These are phyloP conservation scores for Lepidonotus clava DNA, from an alignment of 2,888 invertebrate species.

Conservation along the genomic window DNA sequence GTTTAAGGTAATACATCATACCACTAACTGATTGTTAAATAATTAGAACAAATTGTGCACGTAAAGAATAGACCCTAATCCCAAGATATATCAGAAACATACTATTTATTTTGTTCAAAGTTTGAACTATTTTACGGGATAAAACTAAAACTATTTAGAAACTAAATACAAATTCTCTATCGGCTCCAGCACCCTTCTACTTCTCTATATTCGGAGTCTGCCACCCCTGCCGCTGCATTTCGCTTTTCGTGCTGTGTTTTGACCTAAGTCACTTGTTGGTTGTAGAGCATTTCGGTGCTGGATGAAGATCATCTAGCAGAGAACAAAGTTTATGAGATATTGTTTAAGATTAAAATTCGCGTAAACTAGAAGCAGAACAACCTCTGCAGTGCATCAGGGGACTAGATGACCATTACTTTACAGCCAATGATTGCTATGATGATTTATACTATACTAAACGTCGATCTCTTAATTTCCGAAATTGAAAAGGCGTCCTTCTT, in stretches of 20 bases:
- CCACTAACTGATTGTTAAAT: no score
- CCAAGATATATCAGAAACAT: no score
- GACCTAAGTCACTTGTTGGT: conserved; percentile 2
- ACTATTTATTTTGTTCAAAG: no score
- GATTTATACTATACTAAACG: not conserved
- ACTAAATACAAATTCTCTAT: no score
- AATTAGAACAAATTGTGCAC: no score
- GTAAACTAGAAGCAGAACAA: not conserved
- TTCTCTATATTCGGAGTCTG: conserved; percentile 9
- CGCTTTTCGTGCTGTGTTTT: conserved; percentile 26
- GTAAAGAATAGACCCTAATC: no score
- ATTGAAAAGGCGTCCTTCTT: no score
- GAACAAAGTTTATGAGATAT: not conserved
- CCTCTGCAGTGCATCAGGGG: not conserved
- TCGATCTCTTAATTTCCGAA: no score
- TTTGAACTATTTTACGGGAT: no score
- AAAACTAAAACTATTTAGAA: no score
- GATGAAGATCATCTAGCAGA: conserved; percentile 10
- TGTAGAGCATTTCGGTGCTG: not conserved
- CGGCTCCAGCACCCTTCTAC: not conserved
- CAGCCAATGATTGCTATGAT: not conserved
- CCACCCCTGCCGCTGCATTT: not conserved
- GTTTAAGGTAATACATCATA: no score
- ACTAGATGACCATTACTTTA: not conserved
- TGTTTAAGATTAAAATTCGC: not conserved